Evolutionary conservation across 2,888 invertebrate species (phyloP), one percentile per base, ranked within the genome.

Genomic region (Campoletis raptor): DNA sequence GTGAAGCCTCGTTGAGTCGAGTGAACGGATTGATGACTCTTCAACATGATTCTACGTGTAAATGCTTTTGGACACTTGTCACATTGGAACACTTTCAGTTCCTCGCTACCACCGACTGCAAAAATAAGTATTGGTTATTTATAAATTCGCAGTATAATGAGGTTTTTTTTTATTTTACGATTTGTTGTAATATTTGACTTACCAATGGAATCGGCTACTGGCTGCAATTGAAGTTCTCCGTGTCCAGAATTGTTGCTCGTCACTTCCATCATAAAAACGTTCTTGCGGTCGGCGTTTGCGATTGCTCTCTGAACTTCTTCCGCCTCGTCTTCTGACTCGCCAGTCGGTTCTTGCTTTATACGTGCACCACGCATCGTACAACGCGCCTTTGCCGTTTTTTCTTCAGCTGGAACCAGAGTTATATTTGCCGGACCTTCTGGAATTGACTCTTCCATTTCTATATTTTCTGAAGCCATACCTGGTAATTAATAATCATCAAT

Each of bases 41-140:
- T 93, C 4, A 96, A 91, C 90, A 96, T 96, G 69, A 95, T 95
- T 85, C 96, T 94, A 64, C 96, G 94, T 0, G 96, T 95, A 89
- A 96, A 96, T 0, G 96, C 95, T 91, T 96, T 96, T 0, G 96
- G 96, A 90, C 96, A 96, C 80, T 96, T 95, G 2, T 95, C 95
- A 87, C 96, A 96, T 89, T 95, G 95, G 90, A 96, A 96, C 15
- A 96, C 95, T 86, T 95, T 95, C 12, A 95, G 85, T 86, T 95
- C 95, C 86, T 94, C 94, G 30, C 88, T 92, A 6, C 90, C 91
- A 64, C 93, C 92, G 24, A 92, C 92, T 90, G 73, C 7, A n/a
- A 79, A 79, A 18, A 48, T 18, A 7, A 48, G 15, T n/a, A 5
- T 48, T 18, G 18, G n/a, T 48, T 18, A 48, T 48, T 3, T 15